A percentile compares a stretch with the other conserved stretches of the same genome.
phyloP scores from a whole-genome alignment of 2,888 invertebrate species.

The Itoplectis maculator region DNA sequence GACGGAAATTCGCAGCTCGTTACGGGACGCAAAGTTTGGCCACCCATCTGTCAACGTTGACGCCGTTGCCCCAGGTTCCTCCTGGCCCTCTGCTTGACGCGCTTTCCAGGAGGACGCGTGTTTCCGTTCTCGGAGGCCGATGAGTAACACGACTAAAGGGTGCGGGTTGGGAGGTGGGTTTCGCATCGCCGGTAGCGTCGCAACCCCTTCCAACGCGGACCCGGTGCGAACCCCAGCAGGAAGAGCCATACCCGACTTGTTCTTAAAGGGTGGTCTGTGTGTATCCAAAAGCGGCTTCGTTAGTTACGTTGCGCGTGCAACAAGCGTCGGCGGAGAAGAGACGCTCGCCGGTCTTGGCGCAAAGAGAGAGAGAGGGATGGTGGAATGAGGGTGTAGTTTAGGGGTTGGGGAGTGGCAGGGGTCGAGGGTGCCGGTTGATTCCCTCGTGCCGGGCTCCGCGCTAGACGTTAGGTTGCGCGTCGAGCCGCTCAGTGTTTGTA shows the following conservation, averaged over 20 bases:
- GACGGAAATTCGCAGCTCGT: conserved; percentile 21
- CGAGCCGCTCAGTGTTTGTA: conserved; percentile 71
- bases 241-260: conserved; percentile 46
- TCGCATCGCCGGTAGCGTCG: conserved; percentile 24
- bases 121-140: conserved; percentile 20
- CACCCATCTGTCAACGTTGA: conserved; percentile 32
- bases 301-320: conserved; percentile 61
- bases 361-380: neutral
- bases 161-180: too few species aligned
- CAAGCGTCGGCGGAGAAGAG: conserved; percentile 49
- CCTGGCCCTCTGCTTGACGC: neutral
- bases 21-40: conserved; percentile 35
- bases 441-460: conserved; percentile 16
- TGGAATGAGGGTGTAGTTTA: too few species aligned
- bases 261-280: conserved; percentile 58
- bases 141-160: conserved; percentile 29
- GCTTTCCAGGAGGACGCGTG: conserved; percentile 4
- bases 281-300: conserved; percentile 69
- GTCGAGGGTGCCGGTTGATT: conserved; percentile 36
- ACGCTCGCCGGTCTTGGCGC: conserved; percentile 1
- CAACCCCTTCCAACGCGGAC: conserved; percentile 3
- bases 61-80: conserved; percentile 18
- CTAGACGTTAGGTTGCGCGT: conserved; percentile 32
- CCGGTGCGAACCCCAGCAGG: conserved; percentile 8
- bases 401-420: neutral